Conservation (phyloP, 2,888 invertebrate species). For the Slavum lentiscoides region DNA sequence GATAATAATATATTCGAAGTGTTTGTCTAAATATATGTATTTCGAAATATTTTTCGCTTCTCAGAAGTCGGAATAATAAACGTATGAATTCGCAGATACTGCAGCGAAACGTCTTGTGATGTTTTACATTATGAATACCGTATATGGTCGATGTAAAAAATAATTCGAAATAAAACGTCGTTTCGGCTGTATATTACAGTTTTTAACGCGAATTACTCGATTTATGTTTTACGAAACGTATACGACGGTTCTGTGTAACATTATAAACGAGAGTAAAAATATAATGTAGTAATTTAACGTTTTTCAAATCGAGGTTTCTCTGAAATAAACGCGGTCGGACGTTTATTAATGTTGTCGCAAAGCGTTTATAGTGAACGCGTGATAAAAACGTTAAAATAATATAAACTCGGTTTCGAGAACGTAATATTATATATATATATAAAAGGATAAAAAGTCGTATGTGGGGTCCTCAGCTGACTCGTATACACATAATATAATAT, state of each 20-base stretch:
- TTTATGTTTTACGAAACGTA: background rate
- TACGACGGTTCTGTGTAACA: background rate
- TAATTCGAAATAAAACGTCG: background rate
- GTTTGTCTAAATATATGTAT: background rate
- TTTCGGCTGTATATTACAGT: background rate
- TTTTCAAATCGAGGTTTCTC: background rate
- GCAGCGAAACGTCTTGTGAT: background rate
- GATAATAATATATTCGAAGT: background rate
- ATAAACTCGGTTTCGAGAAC: constrained; percentile 17
- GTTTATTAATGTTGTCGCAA: constrained; percentile 24
- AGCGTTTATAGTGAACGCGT: background rate
- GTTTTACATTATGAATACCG: background rate
- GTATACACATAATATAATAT: no score
- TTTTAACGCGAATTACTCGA: background rate
- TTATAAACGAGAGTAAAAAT: background rate
- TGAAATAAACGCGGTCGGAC: background rate
- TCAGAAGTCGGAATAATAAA: background rate
- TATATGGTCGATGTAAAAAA: background rate
- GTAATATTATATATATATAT: constrained; percentile 10
- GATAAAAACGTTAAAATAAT: constrained; percentile 30
- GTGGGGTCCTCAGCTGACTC: background rate
- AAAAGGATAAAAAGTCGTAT: background rate
- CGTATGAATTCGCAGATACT: background rate
- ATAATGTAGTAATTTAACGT: constrained; percentile 1
- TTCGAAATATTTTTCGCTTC: background rate